Base-by-base conservation (phyloP, 2,888 invertebrate species). In the Galerucella nymphaeae region DNA sequence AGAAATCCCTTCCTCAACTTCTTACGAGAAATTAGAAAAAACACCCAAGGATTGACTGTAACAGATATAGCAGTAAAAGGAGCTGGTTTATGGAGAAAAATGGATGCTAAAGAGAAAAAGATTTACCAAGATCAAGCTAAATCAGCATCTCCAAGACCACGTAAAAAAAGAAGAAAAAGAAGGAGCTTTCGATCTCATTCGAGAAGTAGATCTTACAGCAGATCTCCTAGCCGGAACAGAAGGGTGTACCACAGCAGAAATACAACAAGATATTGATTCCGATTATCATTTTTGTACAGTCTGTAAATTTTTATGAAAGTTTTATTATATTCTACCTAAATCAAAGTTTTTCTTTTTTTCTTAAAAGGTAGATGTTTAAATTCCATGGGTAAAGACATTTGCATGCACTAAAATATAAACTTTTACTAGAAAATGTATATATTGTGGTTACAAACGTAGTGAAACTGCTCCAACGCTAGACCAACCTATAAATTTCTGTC, bases 1-100 rank as follows among this genome's bases (percentile, higher is more conserved):
- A 66, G 62, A 11, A 79, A 78, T 55, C 79, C 79, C 5, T 79
- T 78, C 45, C 67, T 79, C 10, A 79, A 79, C 61, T 79, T 79
- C 62, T 50, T 79, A 48, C 65, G 78, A 38, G 76, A 78, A n/a
- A 59, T 78, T 42, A 66, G 79, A 53, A 66, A 55, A 48, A 76
- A 75, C 59, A 23, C 73, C 23, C 38, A 70, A 20, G 63, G 72
- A 13, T 48, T 75, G 53, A 66, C 53, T 8, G 23, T 72, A 9
- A 50, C 50, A 11, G 74, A 79, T 45, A 57, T 77, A 58, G 66
- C 66, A 0, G 58, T 66, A 1, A 76, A 75, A 63, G 79, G 77
- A 0, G 77, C 70, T 0, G 72, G 76, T 50, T 42, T 76, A 38
- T 79, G 79, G 79, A 75, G 73, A 48, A 75, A 73, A 58, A 78